These are phyloP conservation scores for Menidia beryllina DNA, from an alignment of 2,113 vertebrate species.

Conservation along the genomic window DNA sequence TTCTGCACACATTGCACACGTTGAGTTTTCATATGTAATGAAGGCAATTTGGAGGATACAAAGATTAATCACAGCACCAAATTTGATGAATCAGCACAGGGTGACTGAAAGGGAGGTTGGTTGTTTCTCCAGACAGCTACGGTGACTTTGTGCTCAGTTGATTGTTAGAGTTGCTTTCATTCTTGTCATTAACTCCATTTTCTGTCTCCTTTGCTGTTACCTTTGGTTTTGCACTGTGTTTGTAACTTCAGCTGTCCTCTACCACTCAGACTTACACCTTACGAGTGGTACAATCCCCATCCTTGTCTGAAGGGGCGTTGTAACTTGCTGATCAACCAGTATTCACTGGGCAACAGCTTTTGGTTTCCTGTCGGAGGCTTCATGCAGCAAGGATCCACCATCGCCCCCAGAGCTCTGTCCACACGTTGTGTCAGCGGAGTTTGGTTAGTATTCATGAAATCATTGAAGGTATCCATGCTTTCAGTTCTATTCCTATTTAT, in stretches of 20 bases:
- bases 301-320: conserved; percentile 93
- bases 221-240: conserved; percentile 38
- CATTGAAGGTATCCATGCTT: background rate
- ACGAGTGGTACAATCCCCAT: conserved; percentile 98
- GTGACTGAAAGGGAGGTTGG: conserved; percentile 62
- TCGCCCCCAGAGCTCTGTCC: conserved; percentile 94
- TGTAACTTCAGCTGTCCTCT: conserved; percentile 20
- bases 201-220: conserved; percentile 22
- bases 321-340: conserved; percentile 96
- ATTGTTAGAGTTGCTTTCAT: conserved; percentile 49
- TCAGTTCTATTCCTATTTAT: background rate
- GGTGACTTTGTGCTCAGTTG: conserved; percentile 69
- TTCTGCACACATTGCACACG: background rate
- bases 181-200: conserved; percentile 33
- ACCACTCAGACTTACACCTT: conserved; percentile 88
- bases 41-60: conserved; percentile 25
- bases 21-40: conserved; percentile 26
- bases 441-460: conserved; percentile 86
- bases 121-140: conserved; percentile 57
- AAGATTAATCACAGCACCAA: conserved; percentile 32
- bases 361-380: conserved; percentile 98
- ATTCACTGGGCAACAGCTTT: conserved; percentile 96
- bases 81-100: conserved; percentile 34
- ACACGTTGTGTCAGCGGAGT: conserved; percentile 97
- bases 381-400: conserved; percentile 99